Percentiles rank a stretch among this genome's conserved stretches.
These are phyloP conservation scores for Serripes groenlandicus DNA, from an alignment of 2,888 invertebrate genomes.

Conservation along the genomic window DNA sequence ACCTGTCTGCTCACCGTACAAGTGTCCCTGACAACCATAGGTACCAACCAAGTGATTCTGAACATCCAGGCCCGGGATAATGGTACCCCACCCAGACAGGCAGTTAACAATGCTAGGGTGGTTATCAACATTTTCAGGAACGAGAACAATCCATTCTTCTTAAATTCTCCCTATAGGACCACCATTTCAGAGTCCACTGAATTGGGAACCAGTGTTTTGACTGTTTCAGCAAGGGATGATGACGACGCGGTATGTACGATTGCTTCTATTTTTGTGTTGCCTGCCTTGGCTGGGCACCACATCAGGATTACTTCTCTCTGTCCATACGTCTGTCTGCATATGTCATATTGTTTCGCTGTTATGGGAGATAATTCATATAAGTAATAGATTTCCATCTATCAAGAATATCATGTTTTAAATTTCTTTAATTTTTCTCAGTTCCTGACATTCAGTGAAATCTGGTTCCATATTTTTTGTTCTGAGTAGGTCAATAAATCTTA, in stretches of 20 bases:
- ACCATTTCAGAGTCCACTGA: constrained; percentile 68
- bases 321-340: too few species aligned
- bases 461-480: too few species aligned
- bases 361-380: too few species aligned
- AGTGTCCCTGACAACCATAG: constrained; percentile 70
- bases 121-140: constrained; percentile 74
- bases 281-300: too few species aligned
- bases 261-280: background rate
- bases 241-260: constrained; percentile 65
- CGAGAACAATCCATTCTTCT: constrained; percentile 76
- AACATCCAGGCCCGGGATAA: constrained; percentile 75
- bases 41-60: constrained; percentile 65
- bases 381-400: too few species aligned
- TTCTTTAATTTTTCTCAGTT: too few species aligned
- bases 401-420: too few species aligned
- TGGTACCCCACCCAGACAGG: constrained; percentile 70
- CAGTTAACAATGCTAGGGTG: constrained; percentile 65
- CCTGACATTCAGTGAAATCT: too few species aligned
- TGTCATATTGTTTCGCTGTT: too few species aligned
- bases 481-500: too few species aligned
- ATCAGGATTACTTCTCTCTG: too few species aligned
- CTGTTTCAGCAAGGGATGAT: constrained; percentile 71
- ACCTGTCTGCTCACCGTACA: constrained; percentile 75
- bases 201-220: constrained; percentile 62
- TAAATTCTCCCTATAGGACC: constrained; percentile 66